Base-by-base conservation (phyloP, 1,140 invertebrate genomes). In the Pogonognathellus flavescens region DNA sequence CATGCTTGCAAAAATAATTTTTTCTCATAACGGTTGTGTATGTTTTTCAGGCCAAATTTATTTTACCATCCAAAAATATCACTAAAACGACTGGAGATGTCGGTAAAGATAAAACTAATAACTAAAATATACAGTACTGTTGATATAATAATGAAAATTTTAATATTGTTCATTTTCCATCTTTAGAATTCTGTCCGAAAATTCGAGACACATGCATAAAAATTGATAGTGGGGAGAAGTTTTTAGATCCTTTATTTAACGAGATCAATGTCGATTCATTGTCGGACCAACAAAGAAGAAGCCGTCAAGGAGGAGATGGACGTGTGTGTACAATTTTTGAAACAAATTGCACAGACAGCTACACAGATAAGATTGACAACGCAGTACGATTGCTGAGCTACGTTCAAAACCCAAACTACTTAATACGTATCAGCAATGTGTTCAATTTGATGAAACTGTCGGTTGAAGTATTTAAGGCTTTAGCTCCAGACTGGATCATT, bases 171-270 rank as follows among this genome's bases (percentile, higher is more conserved):
- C 18, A n/a, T 59, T 6, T 59, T 6, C 55, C 55, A 59, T n/a
- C 16, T 59, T 59, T 59, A 76, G 70, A 76, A 31, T 76, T 49
- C 10, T 76, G 70, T n/a, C 70, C 70, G 14, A 76, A 76, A 76
- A 76, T 76, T 76, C 70, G 70, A 5, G 31, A 76, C 18, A 49
- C 31, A 8, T 76, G 70, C 18, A 14, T n/a, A 1, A 25, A 31
- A 9, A 4, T 76, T 31, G 41, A 18, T n/a, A n/a, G 11, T 2
- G 10, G n/a, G 11, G 53, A n/a, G 11, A 9, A 14, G 2, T 9
- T 4, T n/a, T 4, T n/a, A 13, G 11, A 57, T 14, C 11, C 53
- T n/a, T 4, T 57, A 57, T 4, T 57, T 2, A 57, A 57, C n/a
- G 53, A 57, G n/a, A n/a, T 57, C 1, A n/a, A 57, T 9, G 9